Percentiles rank a stretch among this genome's conserved stretches.
These are phyloP conservation scores for Hydraecia micacea DNA, from an alignment of 2,888 invertebrate genomes.

Conservation along the genomic window DNA sequence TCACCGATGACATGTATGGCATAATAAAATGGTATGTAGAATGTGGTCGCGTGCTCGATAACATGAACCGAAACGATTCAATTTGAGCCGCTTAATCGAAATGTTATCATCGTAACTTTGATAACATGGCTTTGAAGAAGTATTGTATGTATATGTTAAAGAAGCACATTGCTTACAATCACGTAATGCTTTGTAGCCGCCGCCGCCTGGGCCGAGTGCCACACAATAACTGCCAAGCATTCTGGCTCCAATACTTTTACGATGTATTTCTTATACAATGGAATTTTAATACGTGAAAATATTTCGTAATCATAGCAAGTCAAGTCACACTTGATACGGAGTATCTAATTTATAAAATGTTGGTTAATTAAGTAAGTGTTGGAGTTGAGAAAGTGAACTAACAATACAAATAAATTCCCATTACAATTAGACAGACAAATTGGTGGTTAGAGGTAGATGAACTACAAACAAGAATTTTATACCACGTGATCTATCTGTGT, in stretches of 20 bases:
- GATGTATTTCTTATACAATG: slow-evolving; percentile 25
- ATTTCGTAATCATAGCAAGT: slow-evolving; percentile 28
- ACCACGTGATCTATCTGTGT: not conserved
- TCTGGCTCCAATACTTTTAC: slow-evolving; percentile 32
- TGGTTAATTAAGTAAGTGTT: slow-evolving; percentile 5
- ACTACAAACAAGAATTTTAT: slow-evolving; percentile 7
- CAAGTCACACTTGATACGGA: slow-evolving; percentile 16
- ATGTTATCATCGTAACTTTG: slow-evolving; percentile 75
- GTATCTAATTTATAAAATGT: slow-evolving; percentile 12
- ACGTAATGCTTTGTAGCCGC: slow-evolving; percentile 63
- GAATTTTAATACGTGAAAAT: slow-evolving; percentile 38
- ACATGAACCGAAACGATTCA: slow-evolving; percentile 76
- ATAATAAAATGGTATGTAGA: slow-evolving; percentile 53
- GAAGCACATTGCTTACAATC: slow-evolving; percentile 68
- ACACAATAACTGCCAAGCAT: slow-evolving; percentile 30
- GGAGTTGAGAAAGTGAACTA: slow-evolving; percentile 30
- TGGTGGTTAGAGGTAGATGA: slow-evolving; percentile 1
- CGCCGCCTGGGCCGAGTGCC: slow-evolving; percentile 8
- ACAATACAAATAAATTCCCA: slow-evolving; percentile 3
- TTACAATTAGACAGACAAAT: slow-evolving; percentile 17
- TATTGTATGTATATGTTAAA: slow-evolving; percentile 57
- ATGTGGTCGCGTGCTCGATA: slow-evolving; percentile 70
- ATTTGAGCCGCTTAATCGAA: slow-evolving; percentile 79
- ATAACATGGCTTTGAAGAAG: slow-evolving; percentile 73
- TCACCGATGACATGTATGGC: slow-evolving; percentile 48